A percentile compares a stretch with the other conserved stretches of the same genome.
These are phyloP conservation scores for Plagiodera versicolora DNA, from an alignment of 2,888 invertebrate species.

Conservation along the genomic window DNA sequence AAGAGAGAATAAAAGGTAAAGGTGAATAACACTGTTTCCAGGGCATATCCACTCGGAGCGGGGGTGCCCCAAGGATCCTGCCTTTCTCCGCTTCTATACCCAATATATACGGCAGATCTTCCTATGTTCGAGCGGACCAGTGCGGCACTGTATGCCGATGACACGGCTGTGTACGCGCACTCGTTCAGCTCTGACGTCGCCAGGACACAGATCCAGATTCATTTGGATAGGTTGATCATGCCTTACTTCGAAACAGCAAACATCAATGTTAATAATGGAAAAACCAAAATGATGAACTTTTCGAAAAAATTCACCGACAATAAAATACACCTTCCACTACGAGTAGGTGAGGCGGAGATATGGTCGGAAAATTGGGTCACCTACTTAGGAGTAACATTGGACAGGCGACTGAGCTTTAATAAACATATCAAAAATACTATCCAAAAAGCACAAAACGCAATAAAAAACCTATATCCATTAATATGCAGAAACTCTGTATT, in stretches of 20 bases:
- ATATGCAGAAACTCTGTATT: neutral
- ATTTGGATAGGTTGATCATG: neutral
- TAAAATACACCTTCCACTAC: neutral
- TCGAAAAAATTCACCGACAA: neutral
- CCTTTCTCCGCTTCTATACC: neutral
- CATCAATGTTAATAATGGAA: neutral
- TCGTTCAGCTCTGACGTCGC: neutral
- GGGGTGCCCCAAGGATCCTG: neutral
- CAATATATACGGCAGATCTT: neutral
- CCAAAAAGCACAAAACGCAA: neutral
- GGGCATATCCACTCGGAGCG: neutral
- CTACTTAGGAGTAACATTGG: neutral
- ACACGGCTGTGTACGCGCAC: neutral
- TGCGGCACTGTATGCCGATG: too few species aligned
- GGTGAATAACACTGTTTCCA: too few species aligned
- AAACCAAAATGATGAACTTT: neutral
- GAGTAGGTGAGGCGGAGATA: too few species aligned
- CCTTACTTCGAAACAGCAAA: neutral
- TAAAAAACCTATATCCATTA: neutral
- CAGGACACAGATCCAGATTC: neutral
- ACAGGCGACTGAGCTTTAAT: neutral
- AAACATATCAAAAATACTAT: too few species aligned
- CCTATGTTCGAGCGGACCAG: neutral
- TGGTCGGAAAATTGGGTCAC: neutral
- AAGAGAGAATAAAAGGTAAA: neutral